Conservation (phyloP, 2,797 vertebrate species). For the Phaenicophaeus curvirostris region DNA sequence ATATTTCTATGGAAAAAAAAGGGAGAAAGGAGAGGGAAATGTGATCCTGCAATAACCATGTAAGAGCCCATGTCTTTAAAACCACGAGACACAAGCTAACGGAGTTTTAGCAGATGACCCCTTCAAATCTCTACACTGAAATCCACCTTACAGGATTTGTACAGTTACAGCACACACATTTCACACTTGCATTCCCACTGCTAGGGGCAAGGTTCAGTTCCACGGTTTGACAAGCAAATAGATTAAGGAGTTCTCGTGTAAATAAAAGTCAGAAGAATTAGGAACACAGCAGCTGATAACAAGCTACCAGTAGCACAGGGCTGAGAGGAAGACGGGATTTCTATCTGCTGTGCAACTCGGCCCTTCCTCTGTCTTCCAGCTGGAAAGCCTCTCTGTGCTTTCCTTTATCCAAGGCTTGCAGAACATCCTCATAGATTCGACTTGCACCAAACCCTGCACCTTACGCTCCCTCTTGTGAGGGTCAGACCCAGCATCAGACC, state of each 20-base stretch:
- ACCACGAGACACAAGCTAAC: rapidly evolving
- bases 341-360: neutral
- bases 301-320: rapidly evolving
- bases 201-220: neutral
- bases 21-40: neutral
- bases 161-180: neutral
- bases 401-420: neutral
- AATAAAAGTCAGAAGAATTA: neutral
- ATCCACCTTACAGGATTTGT: neutral
- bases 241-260: neutral
- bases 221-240: neutral
- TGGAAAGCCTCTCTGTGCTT: neutral
- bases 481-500: neutral
- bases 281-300: neutral
- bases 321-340: neutral
- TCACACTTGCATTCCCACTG: neutral
- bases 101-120: neutral
- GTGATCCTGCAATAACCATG: neutral
- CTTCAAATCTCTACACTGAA: neutral
- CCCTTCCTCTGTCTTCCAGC: neutral
- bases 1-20: no score
- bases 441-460: neutral
- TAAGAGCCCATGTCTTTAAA: neutral
- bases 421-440: rapidly evolving
- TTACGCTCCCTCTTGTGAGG: rapidly evolving